Evolutionary conservation across 2,113 vertebrate species (phyloP).

Genomic region (Apistogramma diplotaenia): DNA sequence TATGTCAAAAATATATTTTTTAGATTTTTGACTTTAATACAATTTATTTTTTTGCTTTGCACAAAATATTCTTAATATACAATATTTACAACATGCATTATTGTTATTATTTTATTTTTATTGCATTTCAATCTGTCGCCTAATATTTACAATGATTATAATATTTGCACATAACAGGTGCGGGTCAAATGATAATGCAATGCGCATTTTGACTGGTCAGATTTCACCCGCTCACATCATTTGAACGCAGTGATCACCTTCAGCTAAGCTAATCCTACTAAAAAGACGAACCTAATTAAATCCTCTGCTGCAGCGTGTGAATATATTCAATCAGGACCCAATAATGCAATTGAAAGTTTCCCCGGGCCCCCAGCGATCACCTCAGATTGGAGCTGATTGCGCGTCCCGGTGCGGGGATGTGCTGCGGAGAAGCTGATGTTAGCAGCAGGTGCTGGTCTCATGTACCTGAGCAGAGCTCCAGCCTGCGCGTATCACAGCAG

Average conservation of each 20-base stretch:
- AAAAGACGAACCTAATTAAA: background rate
- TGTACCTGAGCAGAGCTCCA: slow-evolving; percentile 34
- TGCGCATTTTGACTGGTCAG: background rate
- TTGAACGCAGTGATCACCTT: background rate
- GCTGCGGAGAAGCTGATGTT: slow-evolving; percentile 28
- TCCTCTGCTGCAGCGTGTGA: background rate
- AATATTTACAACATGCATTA: background rate
- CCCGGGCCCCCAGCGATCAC: background rate
- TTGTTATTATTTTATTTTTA: background rate
- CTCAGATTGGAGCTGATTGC: slow-evolving; percentile 13
- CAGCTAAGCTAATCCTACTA: background rate
- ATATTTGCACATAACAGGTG: background rate
- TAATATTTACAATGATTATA: background rate
- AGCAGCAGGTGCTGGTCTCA: slow-evolving; percentile 42
- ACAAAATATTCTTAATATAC: background rate
- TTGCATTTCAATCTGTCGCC: background rate
- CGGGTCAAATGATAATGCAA: background rate
- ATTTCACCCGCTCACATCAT: background rate
- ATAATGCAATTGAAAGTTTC: slow-evolving; percentile 18
- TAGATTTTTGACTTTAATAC: background rate
- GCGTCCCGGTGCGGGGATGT: background rate
- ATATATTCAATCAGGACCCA: background rate
- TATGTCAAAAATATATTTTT: no score
- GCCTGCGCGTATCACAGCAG: slow-evolving; percentile 41
- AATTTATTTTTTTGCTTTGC: background rate